phyloP scores from a whole-genome alignment of 1,140 invertebrate genomes.

The Mactra quadrangularis region DNA sequence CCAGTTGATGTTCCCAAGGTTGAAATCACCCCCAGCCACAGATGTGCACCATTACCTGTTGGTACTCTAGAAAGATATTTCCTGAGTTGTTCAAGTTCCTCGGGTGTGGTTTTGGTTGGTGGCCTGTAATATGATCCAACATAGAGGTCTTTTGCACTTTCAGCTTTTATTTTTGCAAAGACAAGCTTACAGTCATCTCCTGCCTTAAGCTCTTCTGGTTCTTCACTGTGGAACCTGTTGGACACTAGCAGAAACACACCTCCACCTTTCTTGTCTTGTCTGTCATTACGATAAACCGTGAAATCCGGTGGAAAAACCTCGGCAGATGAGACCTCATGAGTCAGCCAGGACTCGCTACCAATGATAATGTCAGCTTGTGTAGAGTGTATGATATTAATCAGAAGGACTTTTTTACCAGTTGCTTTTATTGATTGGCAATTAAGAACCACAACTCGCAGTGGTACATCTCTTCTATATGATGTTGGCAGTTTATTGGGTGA shows the following conservation, averaged over 20 bases:
- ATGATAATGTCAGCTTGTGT: conserved; percentile 45
- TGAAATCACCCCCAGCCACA: conserved; percentile 26
- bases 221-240: conserved; percentile 6
- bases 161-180: background rate
- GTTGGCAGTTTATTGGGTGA: background rate
- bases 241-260: conserved; percentile 50
- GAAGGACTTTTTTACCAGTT: background rate
- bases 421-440: conserved; percentile 41
- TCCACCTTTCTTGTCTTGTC: conserved; percentile 1
- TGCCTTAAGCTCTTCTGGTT: conserved; percentile 37
- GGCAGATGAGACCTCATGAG: background rate
- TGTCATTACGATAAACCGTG: conserved; percentile 16
- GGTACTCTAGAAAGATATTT: conserved; percentile 2
- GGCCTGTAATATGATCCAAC: conserved; percentile 16
- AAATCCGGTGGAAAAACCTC: conserved; percentile 42
- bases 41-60: conserved; percentile 11
- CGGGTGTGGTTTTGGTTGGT: background rate
- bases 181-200: conserved; percentile 19
- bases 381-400: conserved; percentile 22
- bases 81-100: background rate
- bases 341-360: conserved; percentile 35
- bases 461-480: conserved; percentile 10
- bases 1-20: too few relatives aligned
- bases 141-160: conserved; percentile 7
- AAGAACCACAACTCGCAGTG: conserved; percentile 17